Evolutionary conservation across 1,140 invertebrate genomes (phyloP).

Genomic region (Cherax destructor): DNA sequence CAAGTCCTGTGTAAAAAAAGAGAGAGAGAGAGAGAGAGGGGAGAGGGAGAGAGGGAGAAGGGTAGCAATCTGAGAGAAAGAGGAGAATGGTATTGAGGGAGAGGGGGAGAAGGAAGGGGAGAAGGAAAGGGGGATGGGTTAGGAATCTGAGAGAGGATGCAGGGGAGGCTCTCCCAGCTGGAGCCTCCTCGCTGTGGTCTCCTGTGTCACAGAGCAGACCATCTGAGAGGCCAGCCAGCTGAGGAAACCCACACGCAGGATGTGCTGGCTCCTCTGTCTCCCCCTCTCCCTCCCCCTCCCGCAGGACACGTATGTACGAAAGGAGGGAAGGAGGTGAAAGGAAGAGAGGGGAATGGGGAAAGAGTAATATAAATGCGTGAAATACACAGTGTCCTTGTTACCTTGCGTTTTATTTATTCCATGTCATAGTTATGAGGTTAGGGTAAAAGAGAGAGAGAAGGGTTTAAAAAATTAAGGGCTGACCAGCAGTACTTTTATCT

Average conservation of each 20-base stretch:
- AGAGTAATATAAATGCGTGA: background rate
- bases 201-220: background rate
- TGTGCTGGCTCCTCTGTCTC: background rate
- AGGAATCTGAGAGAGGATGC: background rate
- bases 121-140: background rate
- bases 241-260: constrained; percentile 14
- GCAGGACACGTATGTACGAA: background rate
- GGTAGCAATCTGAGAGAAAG: background rate
- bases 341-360: background rate
- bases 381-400: background rate
- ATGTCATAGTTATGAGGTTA: background rate
- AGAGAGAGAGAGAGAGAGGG: too few species aligned
- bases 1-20: too few species aligned
- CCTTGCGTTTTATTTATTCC: too few species aligned
- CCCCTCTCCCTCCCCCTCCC: too few species aligned
- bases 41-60: background rate
- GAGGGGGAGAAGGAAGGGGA: background rate
- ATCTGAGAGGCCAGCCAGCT: background rate
- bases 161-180: background rate
- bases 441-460: background rate
- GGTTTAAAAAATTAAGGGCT: too few species aligned
- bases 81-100: background rate
- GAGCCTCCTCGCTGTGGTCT: constrained; percentile 1
- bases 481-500: too few species aligned
- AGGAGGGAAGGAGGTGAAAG: background rate